Percentiles rank a stretch among this genome's conserved stretches.
Conservation (phyloP, 2,888 invertebrate species). For the Tenthredo scrophulariae region DNA sequence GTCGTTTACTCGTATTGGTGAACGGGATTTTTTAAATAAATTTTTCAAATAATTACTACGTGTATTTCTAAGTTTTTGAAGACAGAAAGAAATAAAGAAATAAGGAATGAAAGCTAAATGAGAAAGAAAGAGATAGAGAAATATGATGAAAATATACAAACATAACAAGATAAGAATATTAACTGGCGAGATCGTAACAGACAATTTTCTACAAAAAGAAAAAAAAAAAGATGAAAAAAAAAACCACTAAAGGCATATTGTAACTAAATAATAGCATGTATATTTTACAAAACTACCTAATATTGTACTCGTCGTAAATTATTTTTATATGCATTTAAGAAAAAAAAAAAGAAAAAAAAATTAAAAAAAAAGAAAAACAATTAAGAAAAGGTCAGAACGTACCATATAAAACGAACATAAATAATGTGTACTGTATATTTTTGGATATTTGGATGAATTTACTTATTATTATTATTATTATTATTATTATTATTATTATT, state of each 20-base stretch:
- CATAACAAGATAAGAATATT: neutral
- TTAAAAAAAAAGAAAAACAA: slow-evolving; percentile 46
- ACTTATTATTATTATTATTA: slow-evolving; percentile 60
- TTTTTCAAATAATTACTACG: neutral
- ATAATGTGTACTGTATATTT: slow-evolving; percentile 61
- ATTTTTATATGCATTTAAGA: slow-evolving; percentile 74
- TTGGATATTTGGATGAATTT: slow-evolving; percentile 63
- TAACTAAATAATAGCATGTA: slow-evolving; percentile 55
- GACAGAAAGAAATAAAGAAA: neutral
- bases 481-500: neutral
- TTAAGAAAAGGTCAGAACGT: slow-evolving; percentile 40
- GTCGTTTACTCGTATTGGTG: slow-evolving; percentile 11
- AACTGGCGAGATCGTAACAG: neutral
- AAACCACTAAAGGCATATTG: slow-evolving; percentile 5
- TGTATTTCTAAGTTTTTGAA: neutral
- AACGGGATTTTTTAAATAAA: neutral
- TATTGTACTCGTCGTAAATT: slow-evolving; percentile 70
- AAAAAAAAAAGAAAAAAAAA: slow-evolving; percentile 57
- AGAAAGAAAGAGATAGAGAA: neutral
- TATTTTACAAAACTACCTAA: slow-evolving; percentile 66
- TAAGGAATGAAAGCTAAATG: neutral
- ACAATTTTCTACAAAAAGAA: neutral
- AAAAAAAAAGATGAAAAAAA: neutral
- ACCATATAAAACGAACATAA: slow-evolving; percentile 22
- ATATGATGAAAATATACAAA: neutral